Conservation (phyloP, 2,113 vertebrate species). For the Odocoileus hemionus region DNA sequence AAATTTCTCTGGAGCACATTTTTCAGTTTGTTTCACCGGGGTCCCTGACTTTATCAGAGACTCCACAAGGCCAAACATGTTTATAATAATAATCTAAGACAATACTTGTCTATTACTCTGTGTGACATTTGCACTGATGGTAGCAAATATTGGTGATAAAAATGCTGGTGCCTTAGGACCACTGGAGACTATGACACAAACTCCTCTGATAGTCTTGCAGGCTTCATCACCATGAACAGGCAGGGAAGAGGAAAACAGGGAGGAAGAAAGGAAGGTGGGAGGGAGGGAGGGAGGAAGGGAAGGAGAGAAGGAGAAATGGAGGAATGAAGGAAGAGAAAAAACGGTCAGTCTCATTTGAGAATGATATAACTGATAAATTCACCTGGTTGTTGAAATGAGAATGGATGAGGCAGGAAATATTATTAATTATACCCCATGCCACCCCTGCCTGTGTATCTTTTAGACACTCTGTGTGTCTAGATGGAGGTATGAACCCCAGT, state of each 20-base stretch:
- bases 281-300: neutral
- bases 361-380: neutral
- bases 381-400: neutral
- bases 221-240: rapidly evolving
- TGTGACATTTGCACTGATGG: neutral
- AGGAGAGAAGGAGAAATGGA: neutral
- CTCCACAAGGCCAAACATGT: neutral
- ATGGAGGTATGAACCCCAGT: rapidly evolving
- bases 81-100: rapidly evolving
- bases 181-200: neutral
- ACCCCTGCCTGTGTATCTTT: rapidly evolving
- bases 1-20: neutral
- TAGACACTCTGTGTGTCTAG: rapidly evolving
- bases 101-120: neutral
- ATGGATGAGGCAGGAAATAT: neutral
- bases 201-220: rapidly evolving
- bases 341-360: neutral
- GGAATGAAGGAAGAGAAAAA: neutral
- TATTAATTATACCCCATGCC: rapidly evolving
- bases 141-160: rapidly evolving
- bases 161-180: neutral
- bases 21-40: neutral
- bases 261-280: neutral
- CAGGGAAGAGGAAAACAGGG: neutral
- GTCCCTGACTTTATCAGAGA: neutral